phyloP scores from a whole-genome alignment of 2,888 invertebrate genomes.

The Trichogramma evanescens region DNA sequence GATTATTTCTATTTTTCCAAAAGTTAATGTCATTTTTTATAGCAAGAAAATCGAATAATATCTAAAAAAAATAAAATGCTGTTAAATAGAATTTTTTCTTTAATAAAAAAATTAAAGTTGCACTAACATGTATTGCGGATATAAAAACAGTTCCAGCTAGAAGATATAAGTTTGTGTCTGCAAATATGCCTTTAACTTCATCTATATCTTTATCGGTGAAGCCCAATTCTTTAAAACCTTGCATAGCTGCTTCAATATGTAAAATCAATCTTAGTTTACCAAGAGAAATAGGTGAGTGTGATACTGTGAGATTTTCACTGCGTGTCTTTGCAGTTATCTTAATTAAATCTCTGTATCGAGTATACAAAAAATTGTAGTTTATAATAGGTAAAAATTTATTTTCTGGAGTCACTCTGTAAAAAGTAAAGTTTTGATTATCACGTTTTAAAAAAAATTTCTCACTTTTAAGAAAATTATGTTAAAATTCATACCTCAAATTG shows the following conservation, averaged over 20 bases:
- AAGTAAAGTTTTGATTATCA: not conserved
- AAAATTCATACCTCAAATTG: slow-evolving; percentile 51
- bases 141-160: slow-evolving; percentile 84
- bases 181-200: slow-evolving; percentile 93
- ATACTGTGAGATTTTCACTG: slow-evolving; percentile 61
- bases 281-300: slow-evolving; percentile 68
- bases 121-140: slow-evolving; percentile 84
- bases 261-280: slow-evolving; percentile 72
- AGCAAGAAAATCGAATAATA: slow-evolving; percentile 91
- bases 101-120: not conserved
- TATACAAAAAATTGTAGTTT: slow-evolving; percentile 75
- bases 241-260: slow-evolving; percentile 69
- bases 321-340: slow-evolving; percentile 57
- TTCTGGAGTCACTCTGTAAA: slow-evolving; percentile 55
- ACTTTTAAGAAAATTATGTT: not conserved
- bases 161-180: slow-evolving; percentile 89
- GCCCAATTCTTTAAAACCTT: slow-evolving; percentile 66
- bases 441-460: slow-evolving; percentile 4
- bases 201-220: slow-evolving; percentile 92
- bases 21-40: slow-evolving; percentile 97
- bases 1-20: slow-evolving; percentile 79
- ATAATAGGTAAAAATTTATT: slow-evolving; percentile 63
- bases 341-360: slow-evolving; percentile 68
- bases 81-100: not conserved
- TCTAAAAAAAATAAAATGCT: slow-evolving; percentile 52